Evolutionary conservation across 2,797 vertebrate species (phyloP), one percentile per base, ranked within the genome.

Genomic region (Chrysocyon brachyurus): DNA sequence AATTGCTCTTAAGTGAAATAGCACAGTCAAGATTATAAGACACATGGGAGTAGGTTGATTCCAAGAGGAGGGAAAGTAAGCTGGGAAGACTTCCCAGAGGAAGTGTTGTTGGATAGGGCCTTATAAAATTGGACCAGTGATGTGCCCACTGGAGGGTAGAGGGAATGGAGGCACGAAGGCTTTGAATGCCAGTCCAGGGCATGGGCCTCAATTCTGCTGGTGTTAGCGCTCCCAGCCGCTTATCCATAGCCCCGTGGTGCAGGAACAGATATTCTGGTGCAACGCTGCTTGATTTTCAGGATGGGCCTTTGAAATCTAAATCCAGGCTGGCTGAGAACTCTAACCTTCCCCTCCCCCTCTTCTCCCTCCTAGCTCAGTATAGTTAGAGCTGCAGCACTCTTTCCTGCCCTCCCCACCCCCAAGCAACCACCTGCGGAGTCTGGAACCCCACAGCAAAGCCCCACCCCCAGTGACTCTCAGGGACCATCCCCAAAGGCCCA

Each of bases 221-320:
- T 49, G 7, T 31, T 36, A 54, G 88, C 73, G 57, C 52, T 24
- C 28, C 24, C 2, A 3, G 77, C 12, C 24, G 36, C 49, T 93
- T 36, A n/a, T 68, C 64, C 14, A 0, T 7, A 61, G 68, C 40
- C 11, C 10, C 8, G 0, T 1, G 33, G 52, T 19, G 5, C 10
- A n/a, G 75, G 57, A 63, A 49, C 52, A 6, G 68, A 88, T 16
- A 22, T 17, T 78, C 72, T 28, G 1, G 17, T 70, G 79, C 70
- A 26, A n/a, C 17, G 1, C 52, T 22, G 17, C 89, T 85, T 46
- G 21, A 21, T 87, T 75, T 70, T 77, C 82, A 59, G 75, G 26
- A 54, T 28, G 6, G 57, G 15, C 21, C 56, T 66, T 72, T 68
- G 83, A 46, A 87, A 90, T 66, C 40, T n/a, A 78, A 72, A 57